Evolutionary conservation across 2,888 invertebrate genomes (phyloP), one percentile per base, ranked within the genome.

Genomic region (Ashinkailepas kermadecensis): DNA sequence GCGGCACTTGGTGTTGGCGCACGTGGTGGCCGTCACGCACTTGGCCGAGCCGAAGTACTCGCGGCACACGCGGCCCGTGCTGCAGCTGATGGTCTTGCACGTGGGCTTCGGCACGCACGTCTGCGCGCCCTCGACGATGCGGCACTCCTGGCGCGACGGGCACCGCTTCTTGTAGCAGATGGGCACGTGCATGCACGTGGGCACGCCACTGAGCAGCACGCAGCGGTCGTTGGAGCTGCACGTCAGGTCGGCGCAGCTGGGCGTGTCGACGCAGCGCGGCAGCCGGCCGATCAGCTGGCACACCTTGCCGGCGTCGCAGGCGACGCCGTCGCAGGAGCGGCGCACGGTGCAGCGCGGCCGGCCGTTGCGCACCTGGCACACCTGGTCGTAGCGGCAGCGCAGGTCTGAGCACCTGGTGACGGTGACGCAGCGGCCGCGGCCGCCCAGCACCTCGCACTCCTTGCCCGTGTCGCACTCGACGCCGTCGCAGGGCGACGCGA

Each of bases 311-410:
- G 8, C 21, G 21, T 18, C 56, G 74, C 74, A 74, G 56, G 54
- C 8, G 74, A 74, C 56, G 54, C 74, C 74, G 56, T 74, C 74
- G 74, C 74, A 74, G 21, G 74, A 74, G 54, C 74, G 54, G 10
- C 74, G 54, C 11, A 74, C 56, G 9, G 10, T 6, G 21, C 74
- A 74, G 74, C 74, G 74, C 21, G 7, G 74, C 11, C 74, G 12
- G 74, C 39, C 6, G 21, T 13, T 6, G 10, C 39, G 21, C 9
- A 56, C 18, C 21, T 56, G 8, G 54, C 74, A 74, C 13, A 21
- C 18, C 74, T 74, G 74, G 74, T 74, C 74, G 56, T 74, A 74
- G 56, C 74, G 74, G 74, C 74, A 74, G 74, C 56, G 54, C 56
- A 74, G 56, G 74, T 18, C 6, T 56, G 54, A 54, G 54, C 74